These are phyloP conservation scores for Lophura nycthemera DNA, from an alignment of 2,113 vertebrate genomes.

Conservation along the genomic window DNA sequence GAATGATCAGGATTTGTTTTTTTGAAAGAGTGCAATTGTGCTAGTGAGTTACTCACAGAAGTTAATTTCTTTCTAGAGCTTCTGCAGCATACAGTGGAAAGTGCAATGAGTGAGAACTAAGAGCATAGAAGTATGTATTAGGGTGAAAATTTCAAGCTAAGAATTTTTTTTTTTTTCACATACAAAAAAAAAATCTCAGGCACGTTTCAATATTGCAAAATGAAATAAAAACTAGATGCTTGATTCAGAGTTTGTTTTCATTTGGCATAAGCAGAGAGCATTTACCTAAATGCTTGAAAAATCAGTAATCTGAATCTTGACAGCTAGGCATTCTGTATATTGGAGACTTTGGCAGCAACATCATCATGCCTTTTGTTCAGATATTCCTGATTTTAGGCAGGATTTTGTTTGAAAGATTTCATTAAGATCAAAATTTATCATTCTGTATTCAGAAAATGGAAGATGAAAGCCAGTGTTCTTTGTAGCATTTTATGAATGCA, in stretches of 20 bases:
- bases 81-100: constrained; percentile 44
- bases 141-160: constrained; percentile 28
- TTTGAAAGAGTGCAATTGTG: constrained; percentile 29
- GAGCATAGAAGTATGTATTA: constrained; percentile 10
- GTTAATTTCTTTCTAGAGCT: constrained; percentile 41
- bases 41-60: constrained; percentile 34
- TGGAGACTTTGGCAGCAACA: background rate
- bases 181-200: constrained; percentile 68
- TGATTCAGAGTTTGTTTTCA: constrained; percentile 49
- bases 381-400: background rate
- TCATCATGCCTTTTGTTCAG: background rate
- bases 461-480: background rate
- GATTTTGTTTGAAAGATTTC: background rate
- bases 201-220: constrained; percentile 63
- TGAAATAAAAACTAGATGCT: constrained; percentile 63
- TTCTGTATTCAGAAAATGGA: background rate
- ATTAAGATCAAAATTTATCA: background rate
- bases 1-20: background rate
- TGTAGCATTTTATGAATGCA: background rate
- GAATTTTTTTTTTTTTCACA: constrained; percentile 43
- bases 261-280: background rate
- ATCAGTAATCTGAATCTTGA: background rate
- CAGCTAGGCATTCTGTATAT: background rate
- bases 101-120: constrained; percentile 63
- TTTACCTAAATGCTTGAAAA: background rate